These are phyloP conservation scores for Apostichopus parvimensis DNA, from an alignment of 35 echinoderm and acorn worm species.

Conservation along the genomic window DNA sequence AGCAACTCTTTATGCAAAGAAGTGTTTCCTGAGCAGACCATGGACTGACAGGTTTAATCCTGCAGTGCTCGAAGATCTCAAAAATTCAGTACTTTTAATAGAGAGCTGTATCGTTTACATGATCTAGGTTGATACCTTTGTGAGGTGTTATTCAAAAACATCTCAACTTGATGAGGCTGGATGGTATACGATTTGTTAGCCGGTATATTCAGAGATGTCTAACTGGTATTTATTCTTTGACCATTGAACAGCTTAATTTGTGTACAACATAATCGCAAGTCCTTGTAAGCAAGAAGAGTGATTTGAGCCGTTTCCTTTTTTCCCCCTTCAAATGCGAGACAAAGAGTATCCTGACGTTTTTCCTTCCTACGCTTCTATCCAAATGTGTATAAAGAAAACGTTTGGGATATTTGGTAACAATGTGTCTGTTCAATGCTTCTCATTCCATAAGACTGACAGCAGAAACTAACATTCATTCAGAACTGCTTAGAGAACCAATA, in stretches of 20 bases:
- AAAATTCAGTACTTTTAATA: background rate
- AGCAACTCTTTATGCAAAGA: background rate
- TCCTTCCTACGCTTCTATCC: too few species aligned
- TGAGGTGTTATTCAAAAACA: constrained; percentile 2
- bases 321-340: too few species aligned
- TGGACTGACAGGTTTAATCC: background rate
- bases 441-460: too few species aligned
- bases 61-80: background rate
- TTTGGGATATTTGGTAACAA: too few species aligned
- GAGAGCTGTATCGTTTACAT: constrained; percentile 8
- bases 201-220: background rate
- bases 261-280: too few species aligned
- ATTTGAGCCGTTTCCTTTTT: too few species aligned
- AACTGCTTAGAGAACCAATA: too few species aligned
- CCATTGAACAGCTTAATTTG: background rate
- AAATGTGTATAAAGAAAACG: too few species aligned
- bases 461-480: too few species aligned
- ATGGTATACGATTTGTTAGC: background rate
- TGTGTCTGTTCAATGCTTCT: too few species aligned
- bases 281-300: too few species aligned
- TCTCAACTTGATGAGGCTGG: background rate
- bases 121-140: background rate
- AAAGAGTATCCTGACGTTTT: too few species aligned
- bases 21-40: constrained; percentile 4
- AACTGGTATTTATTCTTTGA: background rate